Evolutionary conservation across 1,140 invertebrate species (phyloP).

Genomic region (Trichoplusia ni): DNA sequence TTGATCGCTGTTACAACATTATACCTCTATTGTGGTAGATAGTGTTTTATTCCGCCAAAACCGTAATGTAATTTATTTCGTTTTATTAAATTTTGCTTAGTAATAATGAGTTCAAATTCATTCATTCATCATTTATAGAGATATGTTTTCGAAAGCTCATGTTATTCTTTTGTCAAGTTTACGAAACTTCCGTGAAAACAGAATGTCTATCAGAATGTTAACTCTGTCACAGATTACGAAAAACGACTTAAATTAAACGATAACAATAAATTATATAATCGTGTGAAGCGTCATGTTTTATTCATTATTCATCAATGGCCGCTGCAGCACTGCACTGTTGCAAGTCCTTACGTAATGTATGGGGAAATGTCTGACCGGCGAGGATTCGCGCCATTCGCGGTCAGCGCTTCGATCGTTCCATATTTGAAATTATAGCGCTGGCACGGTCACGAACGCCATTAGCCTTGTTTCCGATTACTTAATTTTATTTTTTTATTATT

Average conservation of each 20-base stretch:
- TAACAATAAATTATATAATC: slow-evolving; percentile 3
- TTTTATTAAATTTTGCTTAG: slow-evolving; percentile 3
- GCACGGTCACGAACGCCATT: slow-evolving; percentile 27
- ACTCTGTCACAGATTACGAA: too few relatives aligned
- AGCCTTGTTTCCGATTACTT: not conserved
- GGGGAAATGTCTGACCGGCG: slow-evolving; percentile 33
- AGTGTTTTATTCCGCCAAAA: slow-evolving; percentile 6
- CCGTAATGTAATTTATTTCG: not conserved
- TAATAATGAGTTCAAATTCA: too few relatives aligned
- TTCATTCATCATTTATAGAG: too few relatives aligned
- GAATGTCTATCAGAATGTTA: not conserved
- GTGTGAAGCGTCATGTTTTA: not conserved
- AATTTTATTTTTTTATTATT: not conserved
- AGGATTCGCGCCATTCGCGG: slow-evolving; percentile 41
- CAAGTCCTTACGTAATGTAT: slow-evolving; percentile 33
- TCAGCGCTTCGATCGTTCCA: slow-evolving; percentile 16
- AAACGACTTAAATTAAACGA: not conserved
- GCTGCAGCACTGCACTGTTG: slow-evolving; percentile 38
- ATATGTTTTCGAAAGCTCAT: too few relatives aligned
- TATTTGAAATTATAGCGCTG: slow-evolving; percentile 17
- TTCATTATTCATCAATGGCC: not conserved
- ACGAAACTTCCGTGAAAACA: too few relatives aligned
- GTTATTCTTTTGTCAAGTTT: too few relatives aligned
- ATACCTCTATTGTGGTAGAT: not conserved
- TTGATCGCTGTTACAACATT: slow-evolving; percentile 4